A percentile compares a stretch with the other conserved stretches of the same genome.
Conservation (phyloP, 2,113 vertebrate species). For the Pan paniscus region DNA sequence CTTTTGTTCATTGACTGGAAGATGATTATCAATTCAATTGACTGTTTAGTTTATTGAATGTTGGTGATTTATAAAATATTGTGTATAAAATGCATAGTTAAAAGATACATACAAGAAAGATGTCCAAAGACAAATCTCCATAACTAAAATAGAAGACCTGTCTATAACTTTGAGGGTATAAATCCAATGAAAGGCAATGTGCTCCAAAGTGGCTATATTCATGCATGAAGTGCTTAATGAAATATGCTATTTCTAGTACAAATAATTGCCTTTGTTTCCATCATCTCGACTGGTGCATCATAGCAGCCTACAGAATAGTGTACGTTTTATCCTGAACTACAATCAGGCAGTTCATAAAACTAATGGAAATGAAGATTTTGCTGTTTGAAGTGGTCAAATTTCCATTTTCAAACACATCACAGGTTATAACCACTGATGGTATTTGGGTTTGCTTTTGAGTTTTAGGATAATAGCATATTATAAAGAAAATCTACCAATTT, state of each 20-base stretch:
- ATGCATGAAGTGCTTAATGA: constrained; percentile 64
- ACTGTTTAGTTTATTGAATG: background rate
- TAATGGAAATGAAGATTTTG: constrained; percentile 86
- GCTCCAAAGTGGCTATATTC: constrained; percentile 43
- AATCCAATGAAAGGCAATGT: constrained; percentile 17
- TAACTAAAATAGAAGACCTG: constrained; percentile 11
- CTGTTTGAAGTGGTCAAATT: constrained; percentile 87
- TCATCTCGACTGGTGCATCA: constrained; percentile 63
- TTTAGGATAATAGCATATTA: constrained; percentile 89
- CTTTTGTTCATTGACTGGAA: background rate
- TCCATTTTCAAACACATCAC: constrained; percentile 87
- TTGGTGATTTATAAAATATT: constrained; percentile 20
- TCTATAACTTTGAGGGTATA: background rate
- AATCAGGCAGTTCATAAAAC: constrained; percentile 86
- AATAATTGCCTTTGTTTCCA: constrained; percentile 86
- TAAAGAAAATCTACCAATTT: constrained; percentile 86
- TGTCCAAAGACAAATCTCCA: background rate
- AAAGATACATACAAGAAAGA: constrained; percentile 20
- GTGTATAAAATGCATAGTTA: constrained; percentile 26
- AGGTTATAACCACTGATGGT: constrained; percentile 85
- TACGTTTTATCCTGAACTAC: constrained; percentile 80
- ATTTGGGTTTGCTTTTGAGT: constrained; percentile 87
- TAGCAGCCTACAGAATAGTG: constrained; percentile 77
- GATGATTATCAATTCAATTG: background rate
- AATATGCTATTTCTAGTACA: constrained; percentile 79